Conservation (phyloP, 2,113 vertebrate species). For the Anser cygnoides region DNA sequence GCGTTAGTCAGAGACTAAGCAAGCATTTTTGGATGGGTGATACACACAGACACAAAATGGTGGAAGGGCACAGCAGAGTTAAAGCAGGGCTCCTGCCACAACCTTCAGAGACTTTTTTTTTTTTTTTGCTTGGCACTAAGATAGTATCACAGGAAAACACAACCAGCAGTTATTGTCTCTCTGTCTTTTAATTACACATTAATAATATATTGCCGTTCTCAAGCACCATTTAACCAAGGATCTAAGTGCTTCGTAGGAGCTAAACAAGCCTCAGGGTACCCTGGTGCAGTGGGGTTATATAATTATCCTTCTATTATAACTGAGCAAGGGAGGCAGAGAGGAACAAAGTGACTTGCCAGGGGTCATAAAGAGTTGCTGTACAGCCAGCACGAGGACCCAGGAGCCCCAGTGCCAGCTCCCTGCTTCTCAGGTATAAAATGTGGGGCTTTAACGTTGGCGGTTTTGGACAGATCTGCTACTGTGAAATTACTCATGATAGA, state of each 20-base stretch:
- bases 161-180: slow-evolving; percentile 15
- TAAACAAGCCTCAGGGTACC: slow-evolving; percentile 35
- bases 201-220: slow-evolving; percentile 48
- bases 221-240: slow-evolving; percentile 46
- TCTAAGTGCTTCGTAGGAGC: slow-evolving; percentile 13
- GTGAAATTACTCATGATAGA: neutral
- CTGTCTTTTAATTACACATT: slow-evolving; percentile 60
- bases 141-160: slow-evolving; percentile 8
- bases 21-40: neutral
- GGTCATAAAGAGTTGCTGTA: neutral
- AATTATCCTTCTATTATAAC: slow-evolving; percentile 43
- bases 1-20: neutral
- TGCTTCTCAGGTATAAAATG: neutral
- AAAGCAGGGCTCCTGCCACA: neutral
- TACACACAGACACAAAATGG: neutral
- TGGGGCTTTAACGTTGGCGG: accelerated
- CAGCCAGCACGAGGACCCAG: neutral
- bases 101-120: neutral
- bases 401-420: neutral
- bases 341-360: neutral
- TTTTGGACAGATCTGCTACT: neutral
- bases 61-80: neutral
- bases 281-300: slow-evolving; percentile 35
- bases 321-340: slow-evolving; percentile 18
- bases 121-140: neutral